A percentile compares a stretch with the other conserved stretches of the same genome.
Evolutionary conservation across 2,888 invertebrate genomes (phyloP).

Genomic region (Lysandra bellargus): DNA sequence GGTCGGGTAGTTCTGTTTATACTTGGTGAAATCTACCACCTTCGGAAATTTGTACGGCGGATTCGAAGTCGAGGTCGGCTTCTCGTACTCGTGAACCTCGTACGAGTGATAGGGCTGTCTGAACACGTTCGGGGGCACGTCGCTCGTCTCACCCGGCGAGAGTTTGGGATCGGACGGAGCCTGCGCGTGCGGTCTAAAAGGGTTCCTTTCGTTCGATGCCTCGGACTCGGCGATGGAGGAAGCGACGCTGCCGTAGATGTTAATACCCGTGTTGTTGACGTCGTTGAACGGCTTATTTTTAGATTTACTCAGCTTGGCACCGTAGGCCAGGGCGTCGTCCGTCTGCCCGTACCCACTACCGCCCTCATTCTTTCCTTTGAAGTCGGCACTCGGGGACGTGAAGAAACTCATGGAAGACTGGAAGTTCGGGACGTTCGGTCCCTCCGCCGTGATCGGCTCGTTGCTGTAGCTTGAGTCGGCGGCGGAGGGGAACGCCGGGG

Average conservation of each 20-base stretch:
- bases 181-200: constrained; percentile 45
- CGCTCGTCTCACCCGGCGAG: constrained; percentile 48
- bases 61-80: constrained; percentile 44
- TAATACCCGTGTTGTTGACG: constrained; percentile 55
- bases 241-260: constrained; percentile 49
- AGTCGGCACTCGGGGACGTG: constrained; percentile 53
- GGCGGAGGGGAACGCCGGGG: constrained; percentile 69
- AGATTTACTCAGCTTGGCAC: constrained; percentile 61
- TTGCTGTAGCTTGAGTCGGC: constrained; percentile 56
- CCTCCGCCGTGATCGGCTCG: constrained; percentile 52
- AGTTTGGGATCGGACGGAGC: constrained; percentile 51
- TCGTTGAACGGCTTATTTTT: constrained; percentile 51
- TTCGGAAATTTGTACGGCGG: constrained; percentile 57
- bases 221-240: constrained; percentile 42
- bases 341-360: constrained; percentile 46
- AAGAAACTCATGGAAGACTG: constrained; percentile 55
- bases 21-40: constrained; percentile 67
- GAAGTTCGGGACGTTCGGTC: constrained; percentile 57
- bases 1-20: constrained; percentile 57
- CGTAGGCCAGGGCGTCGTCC: constrained; percentile 61
- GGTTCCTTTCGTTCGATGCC: constrained; percentile 36
- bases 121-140: constrained; percentile 49
- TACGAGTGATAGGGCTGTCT: constrained; percentile 33
- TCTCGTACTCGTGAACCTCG: constrained; percentile 41
- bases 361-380: constrained; percentile 46